Evolutionary conservation across 2,888 invertebrate genomes (phyloP).

Genomic region (Malachius bipustulatus): DNA sequence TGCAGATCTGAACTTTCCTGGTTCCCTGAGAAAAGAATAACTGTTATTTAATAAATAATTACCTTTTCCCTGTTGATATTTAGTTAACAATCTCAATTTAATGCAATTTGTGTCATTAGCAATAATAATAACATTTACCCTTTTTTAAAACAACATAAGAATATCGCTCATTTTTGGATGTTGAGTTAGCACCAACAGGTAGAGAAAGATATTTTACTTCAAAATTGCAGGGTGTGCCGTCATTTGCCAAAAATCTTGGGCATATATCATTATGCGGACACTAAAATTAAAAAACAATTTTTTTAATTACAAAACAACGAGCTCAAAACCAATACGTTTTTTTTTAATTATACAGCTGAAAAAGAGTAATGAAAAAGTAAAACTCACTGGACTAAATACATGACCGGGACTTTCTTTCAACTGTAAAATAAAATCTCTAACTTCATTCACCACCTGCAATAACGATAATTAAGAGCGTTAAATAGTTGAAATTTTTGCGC

Average conservation of each 20-base stretch:
- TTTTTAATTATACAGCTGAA: constrained; percentile 5
- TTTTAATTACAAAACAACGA: background rate
- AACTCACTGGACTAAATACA: constrained; percentile 65
- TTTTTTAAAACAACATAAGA: constrained; percentile 75
- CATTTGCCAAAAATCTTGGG: constrained; percentile 53
- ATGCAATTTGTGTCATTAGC: no score
- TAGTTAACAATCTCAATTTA: no score
- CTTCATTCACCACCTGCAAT: constrained; percentile 59
- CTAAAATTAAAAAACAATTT: constrained; percentile 33
- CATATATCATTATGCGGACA: constrained; percentile 76
- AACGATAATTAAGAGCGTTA: constrained; percentile 10
- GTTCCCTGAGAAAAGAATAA: constrained; percentile 28
- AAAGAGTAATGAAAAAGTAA: constrained; percentile 10
- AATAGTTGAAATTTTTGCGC: constrained; percentile 1
- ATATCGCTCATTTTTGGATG: constrained; percentile 47
- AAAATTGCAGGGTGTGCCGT: constrained; percentile 70
- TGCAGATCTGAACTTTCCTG: constrained; percentile 40
- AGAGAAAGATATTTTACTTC: constrained; percentile 48
- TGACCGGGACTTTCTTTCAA: constrained; percentile 41
- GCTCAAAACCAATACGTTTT: background rate
- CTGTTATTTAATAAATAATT: background rate
- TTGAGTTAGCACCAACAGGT: constrained; percentile 38
- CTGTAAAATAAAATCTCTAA: constrained; percentile 65
- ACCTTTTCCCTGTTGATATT: no score
- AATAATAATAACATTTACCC: no score